These are phyloP conservation scores for Cephonodes hylas DNA, from an alignment of 2,888 invertebrate genomes.

Conservation along the genomic window DNA sequence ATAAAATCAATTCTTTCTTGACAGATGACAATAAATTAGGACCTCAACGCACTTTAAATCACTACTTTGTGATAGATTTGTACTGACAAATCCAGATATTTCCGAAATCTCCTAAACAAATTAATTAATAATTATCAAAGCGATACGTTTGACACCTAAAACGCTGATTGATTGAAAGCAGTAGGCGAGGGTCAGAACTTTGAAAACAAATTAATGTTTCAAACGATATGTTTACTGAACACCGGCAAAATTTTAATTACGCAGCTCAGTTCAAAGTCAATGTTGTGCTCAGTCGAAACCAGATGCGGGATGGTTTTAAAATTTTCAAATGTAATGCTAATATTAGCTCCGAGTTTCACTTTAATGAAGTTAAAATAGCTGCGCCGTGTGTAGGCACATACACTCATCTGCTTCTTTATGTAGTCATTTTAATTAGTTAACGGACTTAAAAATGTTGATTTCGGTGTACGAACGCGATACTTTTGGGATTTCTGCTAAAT, in stretches of 20 bases:
- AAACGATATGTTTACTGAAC: constrained; percentile 27
- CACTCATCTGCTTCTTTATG: too few species aligned
- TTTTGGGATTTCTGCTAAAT: too few species aligned
- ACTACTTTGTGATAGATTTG: too few species aligned
- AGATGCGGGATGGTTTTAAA: constrained; percentile 1
- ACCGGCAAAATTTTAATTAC: constrained; percentile 31
- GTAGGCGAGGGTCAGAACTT: neutral
- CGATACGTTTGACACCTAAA: neutral
- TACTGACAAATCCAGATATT: too few species aligned
- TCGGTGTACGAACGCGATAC: too few species aligned
- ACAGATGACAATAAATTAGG: too few species aligned
- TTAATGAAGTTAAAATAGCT: neutral
- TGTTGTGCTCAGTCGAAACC: neutral
- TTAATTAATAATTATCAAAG: neutral
- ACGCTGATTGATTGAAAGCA: neutral
- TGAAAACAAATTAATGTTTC: constrained; percentile 30
- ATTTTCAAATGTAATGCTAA: constrained; percentile 6
- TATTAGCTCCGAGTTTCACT: neutral
- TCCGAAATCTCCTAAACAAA: neutral
- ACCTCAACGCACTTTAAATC: too few species aligned
- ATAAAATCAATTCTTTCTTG: too few species aligned
- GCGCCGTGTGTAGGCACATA: neutral
- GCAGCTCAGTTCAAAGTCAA: constrained; percentile 12
- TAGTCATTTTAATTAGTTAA: too few species aligned
- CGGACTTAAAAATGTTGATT: too few species aligned